These are phyloP conservation scores for Megathymus violae DNA, from an alignment of 1,140 invertebrate species.

Conservation along the genomic window DNA sequence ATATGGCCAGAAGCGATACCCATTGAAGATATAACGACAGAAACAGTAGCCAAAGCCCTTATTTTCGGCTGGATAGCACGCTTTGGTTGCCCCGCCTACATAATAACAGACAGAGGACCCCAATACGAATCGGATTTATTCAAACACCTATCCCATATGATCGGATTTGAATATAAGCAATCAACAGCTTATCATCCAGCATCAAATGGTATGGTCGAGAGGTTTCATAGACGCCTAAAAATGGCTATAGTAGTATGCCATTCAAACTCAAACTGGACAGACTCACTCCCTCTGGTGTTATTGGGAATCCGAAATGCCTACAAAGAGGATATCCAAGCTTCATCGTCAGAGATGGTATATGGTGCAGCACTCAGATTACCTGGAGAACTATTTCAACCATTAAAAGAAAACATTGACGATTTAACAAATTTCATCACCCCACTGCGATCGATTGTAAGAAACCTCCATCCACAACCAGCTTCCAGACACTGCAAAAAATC, in stretches of 20 bases:
- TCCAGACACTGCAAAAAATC: no score
- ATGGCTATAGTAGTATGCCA: slow-evolving; percentile 16
- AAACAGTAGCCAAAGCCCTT: slow-evolving; percentile 53
- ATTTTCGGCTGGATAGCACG: slow-evolving; percentile 31
- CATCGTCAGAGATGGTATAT: no score
- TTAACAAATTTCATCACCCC: no score
- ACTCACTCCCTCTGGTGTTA: neutral
- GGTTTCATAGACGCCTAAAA: slow-evolving; percentile 22
- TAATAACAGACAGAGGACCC: no score
- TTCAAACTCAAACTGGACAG: neutral
- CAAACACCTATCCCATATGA: slow-evolving; percentile 3
- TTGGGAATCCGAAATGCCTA: no score
- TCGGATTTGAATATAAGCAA: slow-evolving; percentile 1
- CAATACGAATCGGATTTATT: no score
- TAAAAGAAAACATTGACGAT: no score
- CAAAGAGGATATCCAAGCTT: no score
- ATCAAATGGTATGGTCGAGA: slow-evolving; percentile 9
- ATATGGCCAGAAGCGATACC: slow-evolving; percentile 34
- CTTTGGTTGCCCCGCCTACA: slow-evolving; percentile 8
- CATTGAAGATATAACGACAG: slow-evolving; percentile 48
- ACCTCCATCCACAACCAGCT: no score
- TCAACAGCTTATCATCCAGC: slow-evolving; percentile 19
- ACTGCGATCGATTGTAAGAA: no score
- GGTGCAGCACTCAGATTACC: no score
- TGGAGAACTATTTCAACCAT: no score